Percentiles rank a stretch among this genome's conserved stretches.
phyloP scores from a whole-genome alignment of 2,797 vertebrate species.

The Eulemur rubriventer region DNA sequence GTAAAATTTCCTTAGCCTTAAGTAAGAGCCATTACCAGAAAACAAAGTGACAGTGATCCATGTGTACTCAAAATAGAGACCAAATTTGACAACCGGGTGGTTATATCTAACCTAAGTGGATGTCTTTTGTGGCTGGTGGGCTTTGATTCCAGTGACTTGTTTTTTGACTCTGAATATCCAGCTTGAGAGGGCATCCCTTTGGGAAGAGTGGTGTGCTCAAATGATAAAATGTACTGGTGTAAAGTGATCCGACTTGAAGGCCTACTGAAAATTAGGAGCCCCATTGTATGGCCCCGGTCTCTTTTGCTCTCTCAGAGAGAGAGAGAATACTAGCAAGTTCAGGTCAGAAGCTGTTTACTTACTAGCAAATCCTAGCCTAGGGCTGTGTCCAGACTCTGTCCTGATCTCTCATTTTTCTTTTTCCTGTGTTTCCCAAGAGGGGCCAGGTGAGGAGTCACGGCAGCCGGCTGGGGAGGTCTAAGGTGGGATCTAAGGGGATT shows the following conservation, averaged over 20 bases:
- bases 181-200: conserved; percentile 23
- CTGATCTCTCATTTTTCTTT: conserved; percentile 65
- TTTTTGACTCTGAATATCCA: conserved; percentile 2
- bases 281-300: not conserved
- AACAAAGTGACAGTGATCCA: not conserved
- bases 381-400: conserved; percentile 56
- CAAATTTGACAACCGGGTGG: not conserved
- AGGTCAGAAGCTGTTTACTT: conserved; percentile 74
- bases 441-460: conserved; percentile 51
- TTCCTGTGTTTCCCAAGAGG: conserved; percentile 63
- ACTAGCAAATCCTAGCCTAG: conserved; percentile 68
- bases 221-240: not conserved
- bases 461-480: not conserved
- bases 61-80: not conserved
- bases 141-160: conserved; percentile 34
- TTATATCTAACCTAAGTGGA: not conserved
- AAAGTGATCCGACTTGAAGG: conserved; percentile 70
- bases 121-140: conserved; percentile 25
- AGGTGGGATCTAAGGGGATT: conserved; percentile 8
- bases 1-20: conserved; percentile 21
- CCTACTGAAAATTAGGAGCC: conserved; percentile 29
- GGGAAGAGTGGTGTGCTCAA: not conserved
- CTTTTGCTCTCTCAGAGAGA: not conserved
- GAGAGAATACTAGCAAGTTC: conserved; percentile 60
- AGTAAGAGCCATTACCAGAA: not conserved